phyloP scores from a whole-genome alignment of 53 echinoderm and acorn worm genomes.

The Paelopatides confundens region DNA sequence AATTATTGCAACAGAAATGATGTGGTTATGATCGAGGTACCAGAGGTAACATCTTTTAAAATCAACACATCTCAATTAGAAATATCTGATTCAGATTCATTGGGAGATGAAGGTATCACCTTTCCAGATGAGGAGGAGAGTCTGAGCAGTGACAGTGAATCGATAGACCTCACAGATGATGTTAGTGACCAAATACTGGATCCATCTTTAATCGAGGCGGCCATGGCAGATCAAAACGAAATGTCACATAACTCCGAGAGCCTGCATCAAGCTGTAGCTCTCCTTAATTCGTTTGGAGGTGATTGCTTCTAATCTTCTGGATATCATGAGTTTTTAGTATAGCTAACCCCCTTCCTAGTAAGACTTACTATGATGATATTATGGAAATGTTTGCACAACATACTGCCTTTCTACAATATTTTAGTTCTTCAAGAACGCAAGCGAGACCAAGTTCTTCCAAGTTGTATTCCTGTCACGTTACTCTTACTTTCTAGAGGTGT shows the following conservation, averaged over 20 bases:
- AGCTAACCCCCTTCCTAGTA: no score
- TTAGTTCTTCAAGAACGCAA: no score
- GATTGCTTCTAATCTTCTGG: background rate
- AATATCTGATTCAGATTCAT: constrained; percentile 8
- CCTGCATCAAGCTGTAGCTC: background rate
- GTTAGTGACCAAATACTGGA: constrained; percentile 13
- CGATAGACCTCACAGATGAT: constrained; percentile 13
- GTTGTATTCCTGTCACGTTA: no score
- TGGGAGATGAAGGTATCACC: constrained; percentile 18
- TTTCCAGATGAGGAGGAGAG: background rate
- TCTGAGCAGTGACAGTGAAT: background rate
- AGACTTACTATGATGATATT: no score
- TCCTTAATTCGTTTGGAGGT: constrained; percentile 1
- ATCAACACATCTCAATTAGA: background rate
- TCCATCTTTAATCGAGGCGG: background rate
- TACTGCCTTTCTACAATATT: no score
- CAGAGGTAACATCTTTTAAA: background rate
- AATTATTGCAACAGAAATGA: constrained; percentile 45
- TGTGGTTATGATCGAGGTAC: background rate
- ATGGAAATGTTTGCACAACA: no score
- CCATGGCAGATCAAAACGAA: background rate
- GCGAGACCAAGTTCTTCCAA: no score
- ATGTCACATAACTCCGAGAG: background rate
- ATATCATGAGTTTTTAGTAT: background rate
- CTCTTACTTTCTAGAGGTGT: no score